Evolutionary conservation across 2,113 vertebrate species (phyloP).

Genomic region (Tamias sibiricus): DNA sequence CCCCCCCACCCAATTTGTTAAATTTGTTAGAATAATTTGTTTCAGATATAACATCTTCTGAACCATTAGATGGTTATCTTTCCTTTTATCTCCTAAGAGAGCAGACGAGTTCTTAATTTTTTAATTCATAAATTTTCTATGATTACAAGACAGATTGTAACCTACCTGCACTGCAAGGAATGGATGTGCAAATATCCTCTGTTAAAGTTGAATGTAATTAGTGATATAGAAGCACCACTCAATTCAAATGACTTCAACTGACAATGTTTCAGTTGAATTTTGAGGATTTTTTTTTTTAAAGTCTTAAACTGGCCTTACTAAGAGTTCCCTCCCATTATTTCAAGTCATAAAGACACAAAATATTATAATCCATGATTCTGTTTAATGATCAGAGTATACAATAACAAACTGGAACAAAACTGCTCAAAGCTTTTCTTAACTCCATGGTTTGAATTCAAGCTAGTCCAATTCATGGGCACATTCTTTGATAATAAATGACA

Average conservation of each 20-base stretch:
- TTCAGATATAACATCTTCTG: neutral
- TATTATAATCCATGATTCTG: neutral
- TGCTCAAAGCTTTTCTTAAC: neutral
- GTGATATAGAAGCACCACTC: neutral
- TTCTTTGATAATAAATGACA: neutral
- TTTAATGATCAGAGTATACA: neutral
- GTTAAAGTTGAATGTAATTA: neutral
- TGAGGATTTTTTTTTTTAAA: neutral
- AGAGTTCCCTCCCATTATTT: neutral
- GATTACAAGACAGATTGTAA: neutral
- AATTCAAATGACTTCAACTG: neutral
- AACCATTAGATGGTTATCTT: neutral
- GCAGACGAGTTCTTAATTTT: neutral
- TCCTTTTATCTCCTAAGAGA: neutral
- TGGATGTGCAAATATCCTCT: neutral
- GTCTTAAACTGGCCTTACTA: neutral
- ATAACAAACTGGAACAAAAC: neutral
- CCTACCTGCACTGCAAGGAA: neutral
- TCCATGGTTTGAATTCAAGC: neutral
- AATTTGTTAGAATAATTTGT: neutral
- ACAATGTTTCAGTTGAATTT: neutral
- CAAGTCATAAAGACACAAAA: neutral
- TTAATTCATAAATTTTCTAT: neutral
- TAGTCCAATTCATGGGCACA: too few relatives aligned
- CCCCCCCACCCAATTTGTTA: too few relatives aligned